Evolutionary conservation across 2,113 vertebrate species (phyloP).

Genomic region (Axis porcinus): DNA sequence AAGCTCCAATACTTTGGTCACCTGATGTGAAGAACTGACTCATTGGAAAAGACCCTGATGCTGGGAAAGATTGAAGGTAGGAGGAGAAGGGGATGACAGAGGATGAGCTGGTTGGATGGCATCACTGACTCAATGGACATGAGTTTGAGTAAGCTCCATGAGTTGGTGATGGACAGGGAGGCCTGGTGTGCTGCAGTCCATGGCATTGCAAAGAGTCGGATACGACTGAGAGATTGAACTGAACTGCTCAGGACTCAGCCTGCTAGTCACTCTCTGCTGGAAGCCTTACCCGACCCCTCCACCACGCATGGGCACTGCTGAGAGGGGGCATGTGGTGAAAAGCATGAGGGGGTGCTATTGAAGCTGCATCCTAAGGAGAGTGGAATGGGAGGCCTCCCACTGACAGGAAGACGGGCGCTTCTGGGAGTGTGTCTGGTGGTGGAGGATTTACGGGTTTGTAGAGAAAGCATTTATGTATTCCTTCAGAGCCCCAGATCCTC

Average conservation of each 20-base stretch:
- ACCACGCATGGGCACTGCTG: background rate
- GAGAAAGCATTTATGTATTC: background rate
- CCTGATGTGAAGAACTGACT: background rate
- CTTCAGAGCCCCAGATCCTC: background rate
- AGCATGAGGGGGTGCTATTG: background rate
- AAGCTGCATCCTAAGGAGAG: background rate
- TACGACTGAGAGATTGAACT: background rate
- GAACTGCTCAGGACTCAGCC: background rate
- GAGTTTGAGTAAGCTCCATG: background rate
- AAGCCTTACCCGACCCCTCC: background rate
- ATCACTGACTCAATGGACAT: background rate
- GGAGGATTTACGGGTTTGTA: background rate
- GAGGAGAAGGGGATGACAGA: background rate
- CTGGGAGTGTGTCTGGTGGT: background rate
- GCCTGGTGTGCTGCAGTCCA: background rate
- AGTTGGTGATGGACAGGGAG: background rate
- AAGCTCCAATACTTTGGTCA: background rate
- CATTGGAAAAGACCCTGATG: background rate
- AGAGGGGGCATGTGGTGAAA: background rate
- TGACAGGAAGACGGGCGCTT: background rate
- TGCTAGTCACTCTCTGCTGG: background rate
- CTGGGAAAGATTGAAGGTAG: background rate
- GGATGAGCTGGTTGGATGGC: background rate
- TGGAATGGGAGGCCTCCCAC: fast-evolving
- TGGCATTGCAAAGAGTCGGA: fast-evolving